Base-by-base conservation (phyloP, 2,888 invertebrate species). In the Nyleta sp. region DNA sequence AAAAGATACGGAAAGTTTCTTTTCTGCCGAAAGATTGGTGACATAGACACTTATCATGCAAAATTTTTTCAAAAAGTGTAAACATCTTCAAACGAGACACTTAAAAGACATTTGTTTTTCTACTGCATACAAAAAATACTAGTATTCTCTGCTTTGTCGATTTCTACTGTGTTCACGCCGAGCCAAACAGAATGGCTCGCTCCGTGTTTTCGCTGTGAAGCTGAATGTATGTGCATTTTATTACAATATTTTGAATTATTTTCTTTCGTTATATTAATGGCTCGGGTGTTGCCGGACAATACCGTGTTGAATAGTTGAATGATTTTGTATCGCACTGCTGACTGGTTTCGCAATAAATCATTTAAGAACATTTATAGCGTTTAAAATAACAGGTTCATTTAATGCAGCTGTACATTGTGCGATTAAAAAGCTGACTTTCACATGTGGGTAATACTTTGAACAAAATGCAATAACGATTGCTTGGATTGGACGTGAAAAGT, bases 361-460 rank as follows among this genome's bases (percentile, higher is more conserved):
- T 70, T 50, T 33, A 5, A 33, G 22, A 68, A 70, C 59, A 38
- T 70, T 70, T 59, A 59, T 50, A 33, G 35, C 70, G 52, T 59
- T 70, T 50, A 33, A 59, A 70, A 59, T 70, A 59, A 59, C 70
- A 59, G 42, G 59, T 59, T 70, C 68, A 68, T 50, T 57, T 38
- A 59, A 50, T 28, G 20, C 40, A 38, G 11, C 22, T 57, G 20
- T 20, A 31, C 38, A 38, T 24, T 55, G 46, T 35, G 31, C 17
- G 22, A 42, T 46, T 31, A 31, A 64, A 52, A 65, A 33, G 42
- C 31, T 6, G 22, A 55, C 55, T 67, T 67, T 53, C 65, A 65
- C 53, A 15, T 46, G 15, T 42, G 31, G 13, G 17, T 46, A 55
- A 50, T 24, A 52, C 38, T 40, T 38, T 40, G n/a, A 65, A 42